Evolutionary conservation across 2,888 invertebrate species (phyloP).

Genomic region (Archaeoteleia sp.): DNA sequence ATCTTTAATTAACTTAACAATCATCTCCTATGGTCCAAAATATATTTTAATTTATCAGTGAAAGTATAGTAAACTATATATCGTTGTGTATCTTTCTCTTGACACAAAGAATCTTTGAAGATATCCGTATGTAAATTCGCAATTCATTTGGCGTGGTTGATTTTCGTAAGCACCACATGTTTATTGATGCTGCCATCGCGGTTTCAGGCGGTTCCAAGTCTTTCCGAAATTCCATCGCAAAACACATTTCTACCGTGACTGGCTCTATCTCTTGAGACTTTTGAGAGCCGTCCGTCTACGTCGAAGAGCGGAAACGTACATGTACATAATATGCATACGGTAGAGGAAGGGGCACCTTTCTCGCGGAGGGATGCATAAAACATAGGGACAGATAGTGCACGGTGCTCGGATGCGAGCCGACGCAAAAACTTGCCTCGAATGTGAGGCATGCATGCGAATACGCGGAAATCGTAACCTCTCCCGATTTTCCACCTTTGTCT

Average conservation of each 20-base stretch:
- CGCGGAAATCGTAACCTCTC: constrained; percentile 49
- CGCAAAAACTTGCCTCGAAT: constrained; percentile 60
- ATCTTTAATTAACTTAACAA: too few species aligned
- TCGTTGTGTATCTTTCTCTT: too few species aligned
- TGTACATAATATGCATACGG: constrained; percentile 35
- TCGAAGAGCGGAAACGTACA: constrained; percentile 45
- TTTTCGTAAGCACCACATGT: constrained; percentile 25
- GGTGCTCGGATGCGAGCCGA: constrained; percentile 52
- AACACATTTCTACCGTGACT: constrained; percentile 44
- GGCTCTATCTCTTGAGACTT: constrained; percentile 51
- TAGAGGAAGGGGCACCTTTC: constrained; percentile 29
- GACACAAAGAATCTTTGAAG: too few species aligned
- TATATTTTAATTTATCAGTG: too few species aligned
- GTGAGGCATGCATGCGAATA: constrained; percentile 48
- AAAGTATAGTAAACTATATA: too few species aligned
- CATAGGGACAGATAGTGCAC: constrained; percentile 64
- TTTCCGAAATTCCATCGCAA: constrained; percentile 41
- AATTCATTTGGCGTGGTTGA: background rate
- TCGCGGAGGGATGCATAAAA: constrained; percentile 65
- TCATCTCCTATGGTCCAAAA: too few species aligned
- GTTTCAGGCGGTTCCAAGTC: constrained; percentile 36
- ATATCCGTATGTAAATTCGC: too few species aligned
- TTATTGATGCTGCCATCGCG: constrained; percentile 33
- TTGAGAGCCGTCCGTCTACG: constrained; percentile 52
- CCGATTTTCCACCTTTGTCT: constrained; percentile 62